A percentile compares a stretch with the other conserved stretches of the same genome.
Evolutionary conservation across 2,797 vertebrate species (phyloP).

Genomic region (Toxotes lorentzi): DNA sequence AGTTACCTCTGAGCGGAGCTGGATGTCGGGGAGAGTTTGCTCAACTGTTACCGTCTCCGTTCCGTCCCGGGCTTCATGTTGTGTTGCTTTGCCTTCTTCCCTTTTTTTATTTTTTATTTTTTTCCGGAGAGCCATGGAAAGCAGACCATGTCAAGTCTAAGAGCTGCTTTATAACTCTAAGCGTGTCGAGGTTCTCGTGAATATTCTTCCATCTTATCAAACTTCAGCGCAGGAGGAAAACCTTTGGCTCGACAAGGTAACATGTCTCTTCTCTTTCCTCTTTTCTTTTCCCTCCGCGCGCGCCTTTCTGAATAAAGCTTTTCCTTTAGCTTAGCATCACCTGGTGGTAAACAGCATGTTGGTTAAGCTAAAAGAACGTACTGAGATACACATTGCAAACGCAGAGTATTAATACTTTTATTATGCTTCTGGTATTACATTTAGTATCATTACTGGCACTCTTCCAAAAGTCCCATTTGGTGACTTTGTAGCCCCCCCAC

Average conservation of each 20-base stretch:
- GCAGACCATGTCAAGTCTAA: conserved; percentile 29
- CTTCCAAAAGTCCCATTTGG: conserved; percentile 50
- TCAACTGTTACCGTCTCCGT: conserved; percentile 40
- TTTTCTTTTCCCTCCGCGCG: conserved; percentile 22
- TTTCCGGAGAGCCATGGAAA: conserved; percentile 40
- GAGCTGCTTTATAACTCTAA: conserved; percentile 11
- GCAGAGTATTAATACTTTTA: background rate
- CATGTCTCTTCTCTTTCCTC: conserved; percentile 13
- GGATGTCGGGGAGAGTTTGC: conserved; percentile 58
- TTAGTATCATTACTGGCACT: conserved; percentile 16
- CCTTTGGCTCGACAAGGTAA: conserved; percentile 67
- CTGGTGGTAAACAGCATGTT: background rate
- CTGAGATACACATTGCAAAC: background rate
- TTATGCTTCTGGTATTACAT: background rate
- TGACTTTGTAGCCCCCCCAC: conserved; percentile 5
- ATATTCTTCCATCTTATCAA: conserved; percentile 17
- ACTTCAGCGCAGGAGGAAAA: conserved; percentile 51
- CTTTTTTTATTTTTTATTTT: too few relatives aligned
- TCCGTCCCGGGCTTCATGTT: conserved; percentile 21
- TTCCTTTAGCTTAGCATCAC: background rate
- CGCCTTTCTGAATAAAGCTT: conserved; percentile 19
- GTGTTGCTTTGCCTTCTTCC: conserved; percentile 1
- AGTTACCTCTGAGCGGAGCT: conserved; percentile 11
- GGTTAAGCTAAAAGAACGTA: rapidly evolving
- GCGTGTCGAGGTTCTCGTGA: conserved; percentile 6